Percentiles rank a stretch among this genome's conserved stretches.
These are phyloP conservation scores for Sebastes reedi DNA, from an alignment of 2,797 vertebrate species.

Conservation along the genomic window DNA sequence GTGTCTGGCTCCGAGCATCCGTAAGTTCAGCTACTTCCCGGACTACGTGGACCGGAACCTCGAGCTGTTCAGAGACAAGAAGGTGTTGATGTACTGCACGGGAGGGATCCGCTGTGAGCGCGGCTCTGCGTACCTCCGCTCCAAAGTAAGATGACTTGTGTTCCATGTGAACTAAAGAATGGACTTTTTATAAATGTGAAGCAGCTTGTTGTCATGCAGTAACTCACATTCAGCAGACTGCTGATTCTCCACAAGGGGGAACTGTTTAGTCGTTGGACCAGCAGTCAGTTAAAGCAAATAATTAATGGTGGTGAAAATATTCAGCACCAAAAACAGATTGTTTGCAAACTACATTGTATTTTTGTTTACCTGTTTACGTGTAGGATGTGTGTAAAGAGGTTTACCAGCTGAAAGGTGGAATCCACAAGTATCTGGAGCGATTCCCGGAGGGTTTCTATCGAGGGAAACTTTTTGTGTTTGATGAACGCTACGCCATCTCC, in stretches of 20 bases:
- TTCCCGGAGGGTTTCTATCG: slow-evolving; percentile 95
- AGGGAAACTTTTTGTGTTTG: slow-evolving; percentile 98
- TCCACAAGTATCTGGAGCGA: slow-evolving; percentile 95
- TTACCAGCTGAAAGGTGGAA: slow-evolving; percentile 96
- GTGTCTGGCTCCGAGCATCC: slow-evolving; percentile 94
- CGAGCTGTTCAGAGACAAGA: slow-evolving; percentile 92
- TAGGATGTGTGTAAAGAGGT: slow-evolving; percentile 94
- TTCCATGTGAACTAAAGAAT: not conserved
- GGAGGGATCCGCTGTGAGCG: slow-evolving; percentile 97
- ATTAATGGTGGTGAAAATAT: not conserved
- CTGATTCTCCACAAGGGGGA: not conserved
- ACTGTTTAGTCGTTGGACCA: not conserved
- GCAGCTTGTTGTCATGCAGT: not conserved
- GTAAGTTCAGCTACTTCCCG: slow-evolving; percentile 99
- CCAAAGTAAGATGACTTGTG: slow-evolving; percentile 83
- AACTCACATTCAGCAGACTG: not conserved
- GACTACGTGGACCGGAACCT: slow-evolving; percentile 94
- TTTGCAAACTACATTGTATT: not conserved
- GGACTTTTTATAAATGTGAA: not conserved
- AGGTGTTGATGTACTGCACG: slow-evolving; percentile 97
- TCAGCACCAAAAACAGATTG: not conserved
- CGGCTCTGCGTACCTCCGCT: slow-evolving; percentile 93
- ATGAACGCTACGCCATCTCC: slow-evolving; percentile 92
- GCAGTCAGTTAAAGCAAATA: not conserved
- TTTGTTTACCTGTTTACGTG: not conserved